phyloP scores from a whole-genome alignment of 2,797 vertebrate species.

The Stomatorhinus walkeri region DNA sequence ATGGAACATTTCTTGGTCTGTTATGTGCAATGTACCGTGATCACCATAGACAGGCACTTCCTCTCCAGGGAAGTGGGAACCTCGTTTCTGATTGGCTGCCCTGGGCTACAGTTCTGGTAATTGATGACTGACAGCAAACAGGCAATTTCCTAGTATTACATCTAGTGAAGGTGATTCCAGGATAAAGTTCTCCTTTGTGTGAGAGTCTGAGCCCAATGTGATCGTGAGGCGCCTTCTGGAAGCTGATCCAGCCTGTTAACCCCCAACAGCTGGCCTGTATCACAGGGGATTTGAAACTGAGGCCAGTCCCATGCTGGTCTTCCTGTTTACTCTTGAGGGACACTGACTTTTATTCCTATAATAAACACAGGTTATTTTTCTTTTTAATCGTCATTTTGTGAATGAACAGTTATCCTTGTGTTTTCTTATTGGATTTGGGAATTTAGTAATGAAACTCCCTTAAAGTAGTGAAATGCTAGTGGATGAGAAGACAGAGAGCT shows the following conservation, averaged over 20 bases:
- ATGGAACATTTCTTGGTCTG: background rate
- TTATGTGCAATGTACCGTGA: background rate
- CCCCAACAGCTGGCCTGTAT: constrained; percentile 8
- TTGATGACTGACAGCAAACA: constrained; percentile 9
- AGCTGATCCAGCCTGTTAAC: background rate
- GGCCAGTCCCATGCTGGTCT: background rate
- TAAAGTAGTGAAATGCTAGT: background rate
- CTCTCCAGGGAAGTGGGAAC: background rate
- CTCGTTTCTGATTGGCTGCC: background rate
- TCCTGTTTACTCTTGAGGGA: constrained; percentile 10
- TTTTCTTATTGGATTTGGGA: background rate
- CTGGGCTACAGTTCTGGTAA: background rate
- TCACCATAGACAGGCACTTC: background rate
- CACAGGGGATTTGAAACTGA: background rate
- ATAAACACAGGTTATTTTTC: background rate
- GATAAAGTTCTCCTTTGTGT: background rate
- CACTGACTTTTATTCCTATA: background rate
- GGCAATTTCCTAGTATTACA: background rate
- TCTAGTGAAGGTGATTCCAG: constrained; percentile 3
- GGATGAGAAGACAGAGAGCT: background rate
- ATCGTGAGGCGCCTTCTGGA: background rate
- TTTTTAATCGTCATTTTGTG: background rate
- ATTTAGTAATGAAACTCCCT: background rate
- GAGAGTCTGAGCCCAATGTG: background rate
- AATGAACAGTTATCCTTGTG: background rate